Evolutionary conservation across 2,113 vertebrate genomes (phyloP).

Genomic region (Microtus pennsylvanicus): DNA sequence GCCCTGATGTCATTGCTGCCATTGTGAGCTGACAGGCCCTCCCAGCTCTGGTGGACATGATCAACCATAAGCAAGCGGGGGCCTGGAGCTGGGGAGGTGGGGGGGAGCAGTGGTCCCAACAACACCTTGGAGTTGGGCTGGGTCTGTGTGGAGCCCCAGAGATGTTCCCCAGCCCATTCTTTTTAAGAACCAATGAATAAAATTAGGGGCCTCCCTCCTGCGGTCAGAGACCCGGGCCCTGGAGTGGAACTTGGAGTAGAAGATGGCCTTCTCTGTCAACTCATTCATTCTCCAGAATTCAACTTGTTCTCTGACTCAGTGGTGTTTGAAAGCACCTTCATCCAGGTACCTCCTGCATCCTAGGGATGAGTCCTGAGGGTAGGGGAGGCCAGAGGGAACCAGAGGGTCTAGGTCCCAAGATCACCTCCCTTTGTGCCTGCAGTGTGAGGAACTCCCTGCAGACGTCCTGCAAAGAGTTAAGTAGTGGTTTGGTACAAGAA

Average conservation of each 20-base stretch:
- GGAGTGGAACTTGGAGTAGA: slow-evolving; percentile 79
- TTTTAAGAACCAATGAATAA: slow-evolving; percentile 75
- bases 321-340: slow-evolving; percentile 85
- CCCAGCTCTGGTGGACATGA: not conserved
- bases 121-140: slow-evolving; percentile 67
- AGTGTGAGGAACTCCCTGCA: not conserved
- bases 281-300: slow-evolving; percentile 84
- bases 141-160: slow-evolving; percentile 63
- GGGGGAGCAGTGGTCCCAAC: slow-evolving; percentile 41
- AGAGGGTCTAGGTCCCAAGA: not conserved
- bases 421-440: not conserved
- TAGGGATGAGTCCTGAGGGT: not conserved
- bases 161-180: slow-evolving; percentile 71
- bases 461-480: not conserved
- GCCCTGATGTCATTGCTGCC: slow-evolving; percentile 79
- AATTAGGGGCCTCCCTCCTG: slow-evolving; percentile 76
- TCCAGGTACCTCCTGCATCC: slow-evolving; percentile 76
- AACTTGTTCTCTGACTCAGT: slow-evolving; percentile 79
- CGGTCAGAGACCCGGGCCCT: slow-evolving; percentile 60
- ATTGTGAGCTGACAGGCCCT: slow-evolving; percentile 74
- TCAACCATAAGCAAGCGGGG: not conserved
- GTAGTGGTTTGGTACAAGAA: not conserved
- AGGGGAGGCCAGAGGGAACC: not conserved
- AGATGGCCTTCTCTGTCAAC: slow-evolving; percentile 80
- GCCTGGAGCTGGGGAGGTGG: slow-evolving; percentile 24